Evolutionary conservation across 2,113 vertebrate species (phyloP), one percentile per base, ranked within the genome.

Genomic region (Pholis gunnellus): DNA sequence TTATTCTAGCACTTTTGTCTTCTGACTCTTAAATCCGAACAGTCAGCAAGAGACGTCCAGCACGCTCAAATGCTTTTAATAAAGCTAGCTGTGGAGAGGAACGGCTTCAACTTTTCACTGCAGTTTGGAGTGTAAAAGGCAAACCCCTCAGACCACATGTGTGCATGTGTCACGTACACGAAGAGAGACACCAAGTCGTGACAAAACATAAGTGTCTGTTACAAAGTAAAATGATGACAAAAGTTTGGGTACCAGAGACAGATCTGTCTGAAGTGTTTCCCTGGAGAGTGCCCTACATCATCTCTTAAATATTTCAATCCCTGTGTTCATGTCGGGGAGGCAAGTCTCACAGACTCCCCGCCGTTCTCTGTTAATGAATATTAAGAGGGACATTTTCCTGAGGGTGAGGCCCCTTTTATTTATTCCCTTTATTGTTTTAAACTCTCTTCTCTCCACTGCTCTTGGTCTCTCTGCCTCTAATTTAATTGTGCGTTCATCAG

Each of bases 391-490:
- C 88, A 88, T 90, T 91, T 90, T 92, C 89, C 88, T 92, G 77
- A 81, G 88, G 87, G 83, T 84, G 82, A 90, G 75, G 81, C 61
- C 78, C 83, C 78, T 68, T 91, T 92, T 90, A 90, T 90, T 90
- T 92, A 87, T 92, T 93, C 89, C 72, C 72, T 94, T 93, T 87
- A 91, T 93, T 92, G 79, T 92, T 93, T 87, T 66, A 87, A 90
- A 90, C 56, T 76, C 52, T 71, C 34, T 52, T 34, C 71, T 63
- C 44, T 68, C 52, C 36, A 27, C 31, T 52, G 18, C 59, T 75
- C 34, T 40, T 57, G 36, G 54, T 73, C 31, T 61, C 71, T 57
- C 38, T 67, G 31, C 56, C 29, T 75, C 78, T 88, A 65, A 86
- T 86, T 89, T 81, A 85, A 87, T 72, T 79, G 44, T 69, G 54